Percentiles rank a stretch among this genome's conserved stretches.
Evolutionary conservation across 2,888 invertebrate genomes (phyloP).

Genomic region (Prosopocoilus inquinatus): DNA sequence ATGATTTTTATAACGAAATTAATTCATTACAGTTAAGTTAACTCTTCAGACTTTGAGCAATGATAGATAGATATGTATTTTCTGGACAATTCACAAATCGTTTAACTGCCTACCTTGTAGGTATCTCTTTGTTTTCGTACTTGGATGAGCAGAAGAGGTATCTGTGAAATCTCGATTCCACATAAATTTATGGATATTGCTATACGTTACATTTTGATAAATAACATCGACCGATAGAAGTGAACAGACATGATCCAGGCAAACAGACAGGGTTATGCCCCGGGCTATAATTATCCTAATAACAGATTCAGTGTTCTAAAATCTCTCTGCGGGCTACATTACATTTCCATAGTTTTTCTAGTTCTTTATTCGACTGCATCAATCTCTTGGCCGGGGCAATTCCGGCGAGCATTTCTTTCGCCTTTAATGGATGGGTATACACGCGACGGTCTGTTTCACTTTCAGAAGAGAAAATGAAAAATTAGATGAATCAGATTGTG

Average conservation of each 20-base stretch:
- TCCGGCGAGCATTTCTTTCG: constrained; percentile 9
- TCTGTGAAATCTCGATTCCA: not conserved
- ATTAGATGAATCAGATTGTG: no score
- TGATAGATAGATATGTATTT: no score
- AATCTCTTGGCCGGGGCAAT: not conserved
- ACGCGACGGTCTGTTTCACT: constrained; percentile 4
- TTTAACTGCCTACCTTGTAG: no score
- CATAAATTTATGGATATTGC: constrained; percentile 21
- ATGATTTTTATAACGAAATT: no score
- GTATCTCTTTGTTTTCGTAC: constrained; percentile 1
- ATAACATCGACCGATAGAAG: constrained; percentile 13
- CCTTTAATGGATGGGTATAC: not conserved
- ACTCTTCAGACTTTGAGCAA: no score
- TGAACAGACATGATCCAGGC: constrained; percentile 32
- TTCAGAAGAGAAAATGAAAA: not conserved
- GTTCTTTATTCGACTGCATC: constrained; percentile 1
- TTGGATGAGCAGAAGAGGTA: not conserved
- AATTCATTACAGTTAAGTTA: no score
- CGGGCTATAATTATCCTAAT: constrained; percentile 50
- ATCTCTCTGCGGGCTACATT: constrained; percentile 5
- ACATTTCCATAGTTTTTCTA: not conserved
- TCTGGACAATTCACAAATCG: no score
- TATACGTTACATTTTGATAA: constrained; percentile 19
- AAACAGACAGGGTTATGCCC: constrained; percentile 44
- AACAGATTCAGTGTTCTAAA: constrained; percentile 42